A percentile compares a stretch with the other conserved stretches of the same genome.
These are phyloP conservation scores for Caenorhabditis sinica DNA, from an alignment of 2,888 invertebrate species.

Conservation along the genomic window DNA sequence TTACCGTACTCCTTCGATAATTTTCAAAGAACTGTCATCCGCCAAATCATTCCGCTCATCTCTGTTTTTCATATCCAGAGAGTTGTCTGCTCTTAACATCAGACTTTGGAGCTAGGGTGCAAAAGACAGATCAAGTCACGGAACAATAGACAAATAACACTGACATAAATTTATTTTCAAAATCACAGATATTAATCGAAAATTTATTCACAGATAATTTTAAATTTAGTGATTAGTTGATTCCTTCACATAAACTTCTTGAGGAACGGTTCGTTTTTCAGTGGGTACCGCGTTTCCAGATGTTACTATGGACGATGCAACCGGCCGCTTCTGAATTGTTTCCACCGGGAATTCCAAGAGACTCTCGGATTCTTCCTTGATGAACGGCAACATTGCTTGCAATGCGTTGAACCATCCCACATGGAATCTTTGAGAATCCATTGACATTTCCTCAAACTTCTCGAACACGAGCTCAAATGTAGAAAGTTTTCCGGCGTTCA, in stretches of 20 bases:
- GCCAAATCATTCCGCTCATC: too few species aligned
- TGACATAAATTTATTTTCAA: too few species aligned
- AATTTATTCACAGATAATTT: not conserved
- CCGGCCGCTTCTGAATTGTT: not conserved
- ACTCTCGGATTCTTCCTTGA: slow-evolving; percentile 29
- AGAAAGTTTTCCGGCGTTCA: slow-evolving; percentile 37
- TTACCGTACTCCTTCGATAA: too few species aligned
- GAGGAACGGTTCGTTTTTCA: not conserved
- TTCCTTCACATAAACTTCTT: not conserved
- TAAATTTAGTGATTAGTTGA: not conserved
- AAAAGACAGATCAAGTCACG: too few species aligned
- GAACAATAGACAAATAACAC: too few species aligned
- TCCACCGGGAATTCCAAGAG: slow-evolving; percentile 39
- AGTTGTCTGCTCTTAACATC: too few species aligned
- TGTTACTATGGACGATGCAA: not conserved
- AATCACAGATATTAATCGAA: not conserved
- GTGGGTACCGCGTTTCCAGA: not conserved
- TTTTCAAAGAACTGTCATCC: too few species aligned
- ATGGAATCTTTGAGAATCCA: slow-evolving; percentile 20
- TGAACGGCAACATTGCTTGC: slow-evolving; percentile 17
- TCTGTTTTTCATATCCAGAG: too few species aligned
- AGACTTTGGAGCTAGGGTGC: too few species aligned
- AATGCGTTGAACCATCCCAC: slow-evolving; percentile 40
- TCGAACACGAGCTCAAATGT: slow-evolving; percentile 23
- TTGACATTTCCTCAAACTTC: slow-evolving; percentile 32